Conservation (phyloP, 2,888 invertebrate species). For the Sepiola atlantica region DNA sequence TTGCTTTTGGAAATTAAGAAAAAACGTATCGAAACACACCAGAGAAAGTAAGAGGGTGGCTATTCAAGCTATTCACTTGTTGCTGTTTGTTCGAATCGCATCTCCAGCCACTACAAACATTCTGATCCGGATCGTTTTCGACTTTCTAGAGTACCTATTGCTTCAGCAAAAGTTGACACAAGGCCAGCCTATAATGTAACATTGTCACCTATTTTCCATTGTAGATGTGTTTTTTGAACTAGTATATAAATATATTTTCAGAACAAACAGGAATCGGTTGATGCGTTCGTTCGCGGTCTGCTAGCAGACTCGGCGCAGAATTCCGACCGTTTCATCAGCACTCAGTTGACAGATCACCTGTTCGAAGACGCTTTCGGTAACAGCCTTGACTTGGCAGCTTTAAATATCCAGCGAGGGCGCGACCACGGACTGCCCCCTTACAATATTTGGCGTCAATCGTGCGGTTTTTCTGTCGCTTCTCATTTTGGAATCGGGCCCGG, state of each 20-base stretch:
- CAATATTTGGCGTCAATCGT: slow-evolving; percentile 79
- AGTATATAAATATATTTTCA: slow-evolving; percentile 4
- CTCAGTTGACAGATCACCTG: slow-evolving; percentile 92
- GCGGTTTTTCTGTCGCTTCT: slow-evolving; percentile 61
- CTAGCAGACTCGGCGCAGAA: slow-evolving; percentile 85
- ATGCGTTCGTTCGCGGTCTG: slow-evolving; percentile 57
- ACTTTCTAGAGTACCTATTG: too few relatives aligned
- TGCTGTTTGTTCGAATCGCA: too few relatives aligned
- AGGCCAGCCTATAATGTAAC: too few relatives aligned
- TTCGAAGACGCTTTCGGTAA: slow-evolving; percentile 78
- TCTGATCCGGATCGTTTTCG: too few relatives aligned
- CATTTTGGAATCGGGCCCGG: slow-evolving; percentile 41
- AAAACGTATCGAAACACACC: too few relatives aligned
- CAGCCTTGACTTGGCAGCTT: slow-evolving; percentile 85
- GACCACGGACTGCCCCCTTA: slow-evolving; percentile 91
- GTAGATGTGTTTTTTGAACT: too few relatives aligned
- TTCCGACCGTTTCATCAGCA: slow-evolving; percentile 89
- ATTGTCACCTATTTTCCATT: too few relatives aligned
- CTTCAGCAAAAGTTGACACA: too few relatives aligned
- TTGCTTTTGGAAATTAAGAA: too few relatives aligned
- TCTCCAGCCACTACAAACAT: too few relatives aligned
- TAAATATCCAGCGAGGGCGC: slow-evolving; percentile 90
- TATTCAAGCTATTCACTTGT: too few relatives aligned
- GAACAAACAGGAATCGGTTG: slow-evolving; percentile 54
- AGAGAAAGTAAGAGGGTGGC: too few relatives aligned